Base-by-base conservation (phyloP, 2,888 invertebrate species). In the Laothoe populi region DNA sequence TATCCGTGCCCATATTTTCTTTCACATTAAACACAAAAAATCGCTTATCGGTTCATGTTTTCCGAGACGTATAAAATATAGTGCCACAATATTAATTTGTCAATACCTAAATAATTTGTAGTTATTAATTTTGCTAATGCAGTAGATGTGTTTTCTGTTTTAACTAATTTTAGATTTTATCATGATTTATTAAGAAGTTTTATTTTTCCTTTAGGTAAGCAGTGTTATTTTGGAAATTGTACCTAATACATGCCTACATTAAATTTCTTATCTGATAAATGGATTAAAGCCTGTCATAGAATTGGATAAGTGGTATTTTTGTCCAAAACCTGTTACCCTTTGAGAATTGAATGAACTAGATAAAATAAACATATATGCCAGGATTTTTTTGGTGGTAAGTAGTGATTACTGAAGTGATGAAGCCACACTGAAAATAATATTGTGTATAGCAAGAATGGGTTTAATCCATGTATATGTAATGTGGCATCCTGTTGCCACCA, bases 271-370 rank as follows among this genome's bases (percentile, higher is more conserved):
- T 82, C 84, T 85, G 88, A 87, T 89, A 87, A 44, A 83, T 88
- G 88, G 82, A 92, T 90, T 90, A 91, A 92, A 90, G 76, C 81
- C 82, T 86, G 81, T 83, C 83, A 84, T 83, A 83, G 81, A 60
- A 63, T 35, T 35, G 44, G 35, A 31, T 35, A 38, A 19, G 23
- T 62, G 58, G 58, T 62, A 62, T 62, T 62, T 58, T 62, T 53
- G 5, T 42, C 2, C 4, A 21, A 48, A 16, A 21, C 46, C 23
- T 21, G 13, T 46, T 21, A 46, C 23, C 31, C 35, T 35, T 35
- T 19, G 10, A 16, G 31, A 44, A 19, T 2, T 19, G 44, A 7
- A 16, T 44, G 19, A 38, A 38, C 10, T 13, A 13, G n/a, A n/a
- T n/a, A n/a, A n/a, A n/a, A n/a, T n/a, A n/a, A n/a, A n/a, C n/a